A percentile compares a stretch with the other conserved stretches of the same genome.
These are phyloP conservation scores for Argentina silus DNA, from an alignment of 2,797 vertebrate species.

Conservation along the genomic window DNA sequence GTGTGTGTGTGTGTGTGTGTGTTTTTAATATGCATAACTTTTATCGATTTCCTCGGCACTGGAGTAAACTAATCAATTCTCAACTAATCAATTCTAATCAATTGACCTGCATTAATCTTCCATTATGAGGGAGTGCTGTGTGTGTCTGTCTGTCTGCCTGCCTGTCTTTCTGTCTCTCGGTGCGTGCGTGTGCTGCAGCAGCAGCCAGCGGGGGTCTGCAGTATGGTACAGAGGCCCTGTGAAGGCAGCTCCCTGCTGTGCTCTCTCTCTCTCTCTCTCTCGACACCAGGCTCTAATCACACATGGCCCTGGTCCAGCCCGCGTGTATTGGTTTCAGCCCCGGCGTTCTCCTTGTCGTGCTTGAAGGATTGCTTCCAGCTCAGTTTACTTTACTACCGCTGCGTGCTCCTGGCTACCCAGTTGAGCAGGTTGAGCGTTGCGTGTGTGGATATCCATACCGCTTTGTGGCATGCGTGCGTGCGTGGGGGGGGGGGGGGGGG, in stretches of 20 bases:
- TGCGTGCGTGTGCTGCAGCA: too few relatives aligned
- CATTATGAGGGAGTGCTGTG: neutral
- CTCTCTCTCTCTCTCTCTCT: neutral
- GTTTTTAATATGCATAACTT: neutral
- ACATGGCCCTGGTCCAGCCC: conserved; percentile 74
- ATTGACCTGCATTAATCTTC: conserved; percentile 13
- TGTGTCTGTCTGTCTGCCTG: conserved; percentile 27
- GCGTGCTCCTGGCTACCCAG: conserved; percentile 75
- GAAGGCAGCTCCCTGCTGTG: conserved; percentile 3
- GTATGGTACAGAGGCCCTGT: conserved; percentile 1
- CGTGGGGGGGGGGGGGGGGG: neutral
- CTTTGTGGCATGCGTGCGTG: conserved; percentile 36
- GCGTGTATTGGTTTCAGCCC: conserved; percentile 66
- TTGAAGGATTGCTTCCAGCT: conserved; percentile 77
- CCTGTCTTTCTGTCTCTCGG: neutral
- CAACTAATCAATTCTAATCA: neutral
- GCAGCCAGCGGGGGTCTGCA: too few relatives aligned
- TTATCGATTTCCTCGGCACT: neutral
- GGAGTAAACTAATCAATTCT: neutral
- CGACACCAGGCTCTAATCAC: conserved; percentile 58
- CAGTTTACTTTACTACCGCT: conserved; percentile 80
- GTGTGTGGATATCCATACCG: conserved; percentile 48
- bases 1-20: too few relatives aligned
- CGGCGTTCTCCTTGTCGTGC: conserved; percentile 69
- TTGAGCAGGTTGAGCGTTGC: conserved; percentile 77